Evolutionary conservation across 1,140 invertebrate species (phyloP), one percentile per base, ranked within the genome.

Genomic region (Hesperophylax magnus): DNA sequence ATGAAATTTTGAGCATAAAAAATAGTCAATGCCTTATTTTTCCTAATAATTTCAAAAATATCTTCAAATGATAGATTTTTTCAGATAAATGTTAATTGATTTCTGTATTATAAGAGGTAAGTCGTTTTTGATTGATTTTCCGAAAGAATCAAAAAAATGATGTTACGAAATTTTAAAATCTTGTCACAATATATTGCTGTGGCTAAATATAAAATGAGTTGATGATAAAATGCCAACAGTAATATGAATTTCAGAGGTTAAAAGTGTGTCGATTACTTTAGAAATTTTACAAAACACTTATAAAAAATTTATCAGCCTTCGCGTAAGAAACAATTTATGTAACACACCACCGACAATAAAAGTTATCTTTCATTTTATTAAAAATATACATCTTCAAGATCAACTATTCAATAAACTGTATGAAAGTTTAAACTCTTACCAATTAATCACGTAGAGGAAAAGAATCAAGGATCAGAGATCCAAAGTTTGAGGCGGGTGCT

Each of bases 381-480:
- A 71, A 71, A 71, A 71, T 71, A 71, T 71, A 71, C 31, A 52
- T 71, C 67, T 71, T 71, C 24, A 71, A 14, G 67, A 20, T 71
- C 39, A 71, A 71, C 67, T 52, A 47, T n/a, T 71, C 20, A 52
- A 47, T 71, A 65, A 27, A 75, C 24, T 31, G 52, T 56, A 75
- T 34, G 71, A 75, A 75, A 24, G 15, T 56, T 58, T 75, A 58
- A 75, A 72, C 24, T 56, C 53, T 54, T 75, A 39, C 17, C 14
- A 47, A 75, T 17, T 71, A 71, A 47, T 71, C 67, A 71, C 71
- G 34, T 53, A 18, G 22, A 56, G 27, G 27, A 75, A 27, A 75
- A 24, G 24, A 58, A 56, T 31, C 39, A 34, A 20, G 54, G 67
- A 83, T 83, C 82, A 83, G 65, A 83, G 82, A 77, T 83, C 82